Conservation (phyloP, 2,797 vertebrate species). For the Centropyge bicolor region DNA sequence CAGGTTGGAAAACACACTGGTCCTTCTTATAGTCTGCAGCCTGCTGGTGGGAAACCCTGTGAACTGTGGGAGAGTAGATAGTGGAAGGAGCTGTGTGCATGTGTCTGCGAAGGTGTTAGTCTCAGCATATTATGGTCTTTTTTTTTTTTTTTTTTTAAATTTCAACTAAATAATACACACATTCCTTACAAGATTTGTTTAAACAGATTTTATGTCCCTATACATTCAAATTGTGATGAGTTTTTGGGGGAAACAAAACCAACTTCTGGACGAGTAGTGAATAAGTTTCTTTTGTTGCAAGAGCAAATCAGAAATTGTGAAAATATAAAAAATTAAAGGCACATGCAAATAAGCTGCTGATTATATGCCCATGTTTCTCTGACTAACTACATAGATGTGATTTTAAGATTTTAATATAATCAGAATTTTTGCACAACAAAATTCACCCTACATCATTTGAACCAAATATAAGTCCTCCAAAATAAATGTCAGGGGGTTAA, state of each 20-base stretch:
- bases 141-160: neutral
- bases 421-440: too few species aligned
- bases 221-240: neutral
- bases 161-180: neutral
- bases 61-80: conserved; percentile 36
- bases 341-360: neutral
- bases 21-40: conserved; percentile 51
- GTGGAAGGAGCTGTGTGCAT: neutral
- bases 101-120: neutral
- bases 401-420: too few species aligned
- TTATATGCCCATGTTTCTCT: too few species aligned
- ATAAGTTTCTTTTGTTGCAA: neutral
- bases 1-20: conserved; percentile 64
- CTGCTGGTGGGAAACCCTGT: conserved; percentile 50
- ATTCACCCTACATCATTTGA: neutral
- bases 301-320: neutral
- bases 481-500: neutral
- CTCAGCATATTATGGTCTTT: neutral
- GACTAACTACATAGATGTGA: too few species aligned
- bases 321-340: neutral
- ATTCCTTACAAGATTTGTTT: neutral
- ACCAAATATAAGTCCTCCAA: neutral
- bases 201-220: neutral
- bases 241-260: neutral
- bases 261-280: neutral